These are phyloP conservation scores for Siphamia tubifer DNA, from an alignment of 2,113 vertebrate genomes.

Conservation along the genomic window DNA sequence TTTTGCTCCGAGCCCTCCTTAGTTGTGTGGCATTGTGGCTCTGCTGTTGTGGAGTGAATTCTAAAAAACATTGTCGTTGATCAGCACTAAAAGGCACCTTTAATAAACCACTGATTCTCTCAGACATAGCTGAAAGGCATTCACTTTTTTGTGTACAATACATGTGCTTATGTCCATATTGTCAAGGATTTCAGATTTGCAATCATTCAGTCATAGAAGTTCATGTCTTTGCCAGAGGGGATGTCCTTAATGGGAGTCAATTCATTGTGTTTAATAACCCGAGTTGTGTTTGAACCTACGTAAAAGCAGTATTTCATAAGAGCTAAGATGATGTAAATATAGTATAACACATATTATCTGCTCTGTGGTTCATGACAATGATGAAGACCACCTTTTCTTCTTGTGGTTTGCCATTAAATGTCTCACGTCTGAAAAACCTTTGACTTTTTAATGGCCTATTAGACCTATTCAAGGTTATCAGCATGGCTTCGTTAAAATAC, in stretches of 20 bases:
- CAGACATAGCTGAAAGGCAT: constrained; percentile 16
- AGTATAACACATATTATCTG: neutral
- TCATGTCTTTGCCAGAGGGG: neutral
- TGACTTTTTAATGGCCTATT: neutral
- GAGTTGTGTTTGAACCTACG: neutral
- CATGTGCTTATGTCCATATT: constrained; percentile 1
- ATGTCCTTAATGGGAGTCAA: neutral
- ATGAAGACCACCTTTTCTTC: neutral
- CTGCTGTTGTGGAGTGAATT: constrained; percentile 24
- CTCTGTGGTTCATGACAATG: neutral
- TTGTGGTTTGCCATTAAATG: neutral
- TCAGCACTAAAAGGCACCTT: constrained; percentile 40
- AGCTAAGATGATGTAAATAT: constrained; percentile 1
- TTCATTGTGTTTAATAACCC: neutral
- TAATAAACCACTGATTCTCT: constrained; percentile 8
- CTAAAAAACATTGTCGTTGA: constrained; percentile 35
- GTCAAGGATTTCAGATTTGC: neutral
- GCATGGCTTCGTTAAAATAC: neutral
- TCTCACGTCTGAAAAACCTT: neutral
- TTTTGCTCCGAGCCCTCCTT: neutral
- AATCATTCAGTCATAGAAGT: neutral
- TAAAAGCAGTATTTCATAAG: neutral
- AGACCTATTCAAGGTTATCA: neutral
- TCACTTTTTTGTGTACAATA: neutral
- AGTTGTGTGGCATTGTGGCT: constrained; percentile 21